Evolutionary conservation across 1,140 invertebrate genomes (phyloP), one percentile per base, ranked within the genome.

Genomic region (Drosophila nannoptera): DNA sequence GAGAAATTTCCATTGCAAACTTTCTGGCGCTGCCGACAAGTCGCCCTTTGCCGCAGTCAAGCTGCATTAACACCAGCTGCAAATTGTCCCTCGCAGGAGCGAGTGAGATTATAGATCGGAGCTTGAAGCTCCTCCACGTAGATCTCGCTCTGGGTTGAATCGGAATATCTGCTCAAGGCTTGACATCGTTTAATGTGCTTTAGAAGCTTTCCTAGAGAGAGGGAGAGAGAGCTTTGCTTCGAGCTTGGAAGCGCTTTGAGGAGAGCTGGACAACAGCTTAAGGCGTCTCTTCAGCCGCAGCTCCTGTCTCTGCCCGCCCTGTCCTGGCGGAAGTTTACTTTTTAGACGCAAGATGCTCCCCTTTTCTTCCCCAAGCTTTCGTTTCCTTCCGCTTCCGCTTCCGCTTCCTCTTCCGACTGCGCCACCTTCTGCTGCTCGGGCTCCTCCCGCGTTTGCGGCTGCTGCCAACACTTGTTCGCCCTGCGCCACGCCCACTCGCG

Each of bases 1-100:
- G 60, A 68, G 73, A 50, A 68, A 43, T 43, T 43, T 73, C 62
- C 60, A 69, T 55, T 68, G 73, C 75, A 78, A 78, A 80, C 80
- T 83, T 84, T 83, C 78, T 84, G 76, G 61, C 46, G 56, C 33
- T 29, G 8, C 53, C 62, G 68, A 65, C 54, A 65, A 64, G 52
- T 65, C 43, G 48, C 45, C 54, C n/a, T 64, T 58, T 33, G 38
- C 16, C 43, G 32, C 45, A 11, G 33, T 8, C 22, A 40, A 62
- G 36, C 40, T 68, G 49, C n/a, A 59, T 33, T 70, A 31, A 59
- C 62, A 58, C 31, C n/a, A 58, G 52, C 38, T 58, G 53, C n/a
- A 42, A 32, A 7, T 7, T 33, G 48, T 4, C 5, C 29, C 31
- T 6, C 16, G 8, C n/a, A n/a, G n/a, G n/a, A n/a, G n/a, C 16